These are phyloP conservation scores for Peromyscus maniculatus DNA, from an alignment of 2,113 vertebrate species.

Conservation along the genomic window DNA sequence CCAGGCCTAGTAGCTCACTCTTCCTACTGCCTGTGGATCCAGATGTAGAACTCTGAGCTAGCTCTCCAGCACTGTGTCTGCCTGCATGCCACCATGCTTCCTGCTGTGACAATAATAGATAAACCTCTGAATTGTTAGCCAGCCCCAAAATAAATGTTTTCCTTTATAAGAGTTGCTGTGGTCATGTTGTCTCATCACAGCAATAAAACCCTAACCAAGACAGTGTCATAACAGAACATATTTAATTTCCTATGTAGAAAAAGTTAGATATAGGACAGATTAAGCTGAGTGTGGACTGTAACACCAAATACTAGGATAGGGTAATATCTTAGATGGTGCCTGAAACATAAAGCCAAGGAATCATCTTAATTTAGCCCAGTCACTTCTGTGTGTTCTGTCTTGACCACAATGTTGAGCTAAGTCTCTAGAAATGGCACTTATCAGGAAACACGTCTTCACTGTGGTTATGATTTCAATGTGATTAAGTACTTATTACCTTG, in stretches of 20 bases:
- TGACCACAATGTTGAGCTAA: slow-evolving; percentile 65
- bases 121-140: background rate
- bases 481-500: slow-evolving; percentile 74
- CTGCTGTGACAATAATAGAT: background rate
- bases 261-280: slow-evolving; percentile 33
- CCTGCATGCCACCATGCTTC: background rate
- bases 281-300: slow-evolving; percentile 37
- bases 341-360: slow-evolving; percentile 55
- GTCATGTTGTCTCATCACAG: background rate
- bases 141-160: background rate
- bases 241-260: slow-evolving; percentile 31
- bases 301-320: slow-evolving; percentile 25
- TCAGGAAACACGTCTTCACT: slow-evolving; percentile 65
- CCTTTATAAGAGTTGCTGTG: background rate
- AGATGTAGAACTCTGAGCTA: background rate
- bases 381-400: slow-evolving; percentile 26
- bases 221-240: background rate
- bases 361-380: background rate
- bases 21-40: background rate
- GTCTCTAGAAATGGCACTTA: slow-evolving; percentile 54
- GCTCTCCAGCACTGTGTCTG: background rate
- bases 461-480: slow-evolving; percentile 57
- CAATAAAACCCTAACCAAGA: background rate
- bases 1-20: background rate
- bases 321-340: slow-evolving; percentile 19